Conservation (phyloP, 2,888 invertebrate species). For the Encarsia formosa region DNA sequence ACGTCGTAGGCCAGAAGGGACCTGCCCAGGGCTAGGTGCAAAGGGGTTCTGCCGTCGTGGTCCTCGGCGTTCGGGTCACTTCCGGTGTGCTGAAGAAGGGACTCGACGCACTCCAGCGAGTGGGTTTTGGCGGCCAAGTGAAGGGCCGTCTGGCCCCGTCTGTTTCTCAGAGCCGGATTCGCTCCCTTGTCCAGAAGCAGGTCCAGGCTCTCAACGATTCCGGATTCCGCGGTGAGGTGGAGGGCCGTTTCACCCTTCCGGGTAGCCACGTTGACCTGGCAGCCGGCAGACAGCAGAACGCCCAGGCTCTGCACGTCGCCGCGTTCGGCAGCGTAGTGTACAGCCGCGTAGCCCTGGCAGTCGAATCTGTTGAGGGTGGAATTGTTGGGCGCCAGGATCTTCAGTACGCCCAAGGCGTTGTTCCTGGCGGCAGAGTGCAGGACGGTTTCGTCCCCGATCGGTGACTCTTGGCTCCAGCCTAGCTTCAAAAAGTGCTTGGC, state of each 20-base stretch:
- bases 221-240: conserved; percentile 85
- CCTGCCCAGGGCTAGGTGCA: conserved; percentile 83
- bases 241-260: conserved; percentile 75
- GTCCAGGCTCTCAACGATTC: conserved; percentile 77
- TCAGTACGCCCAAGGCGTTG: conserved; percentile 76
- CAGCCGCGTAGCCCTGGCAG: conserved; percentile 71
- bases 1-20: conserved; percentile 77
- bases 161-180: conserved; percentile 69
- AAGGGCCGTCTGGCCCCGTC: conserved; percentile 77
- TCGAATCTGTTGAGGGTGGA: conserved; percentile 73
- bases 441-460: conserved; percentile 68
- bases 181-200: conserved; percentile 71
- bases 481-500: conserved; percentile 71
- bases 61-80: conserved; percentile 78
- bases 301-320: conserved; percentile 72
- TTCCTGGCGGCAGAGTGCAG: conserved; percentile 82
- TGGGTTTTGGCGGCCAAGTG: conserved; percentile 80
- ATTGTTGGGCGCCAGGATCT: conserved; percentile 70
- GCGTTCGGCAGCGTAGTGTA: conserved; percentile 77
- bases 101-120: conserved; percentile 76
- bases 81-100: conserved; percentile 68
- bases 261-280: conserved; percentile 66
- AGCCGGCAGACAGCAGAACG: conserved; percentile 70
- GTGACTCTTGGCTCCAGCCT: conserved; percentile 64
- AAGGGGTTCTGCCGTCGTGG: conserved; percentile 73